phyloP scores from a whole-genome alignment of 2,888 invertebrate species.

The Acleris laterana region DNA sequence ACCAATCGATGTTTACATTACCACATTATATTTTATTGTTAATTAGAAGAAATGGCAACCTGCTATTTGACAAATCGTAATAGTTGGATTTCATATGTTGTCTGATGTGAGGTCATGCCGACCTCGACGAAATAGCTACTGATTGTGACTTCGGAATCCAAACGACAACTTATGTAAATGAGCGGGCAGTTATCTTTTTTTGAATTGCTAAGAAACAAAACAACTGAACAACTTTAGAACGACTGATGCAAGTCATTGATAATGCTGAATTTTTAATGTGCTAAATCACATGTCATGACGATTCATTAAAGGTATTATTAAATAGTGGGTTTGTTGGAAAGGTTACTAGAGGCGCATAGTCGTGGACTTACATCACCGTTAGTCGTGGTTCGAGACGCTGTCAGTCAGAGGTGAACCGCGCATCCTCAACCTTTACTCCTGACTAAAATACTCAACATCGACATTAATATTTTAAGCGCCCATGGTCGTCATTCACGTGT shows the following conservation, averaged over 20 bases:
- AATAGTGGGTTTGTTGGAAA: slow-evolving; percentile 51
- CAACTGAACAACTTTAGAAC: not conserved
- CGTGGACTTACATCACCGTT: slow-evolving; percentile 62
- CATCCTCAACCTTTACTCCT: slow-evolving; percentile 74
- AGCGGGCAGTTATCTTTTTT: slow-evolving; percentile 17
- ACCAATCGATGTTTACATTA: too few relatives aligned
- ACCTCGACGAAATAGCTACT: slow-evolving; percentile 20
- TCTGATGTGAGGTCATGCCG: slow-evolving; percentile 17
- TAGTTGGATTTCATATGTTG: not conserved
- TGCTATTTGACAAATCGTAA: not conserved
- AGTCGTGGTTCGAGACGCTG: slow-evolving; percentile 43
- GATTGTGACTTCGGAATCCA: slow-evolving; percentile 18
- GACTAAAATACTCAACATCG: slow-evolving; percentile 50
- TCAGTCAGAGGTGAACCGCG: slow-evolving; percentile 56
- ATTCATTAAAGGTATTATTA: not conserved
- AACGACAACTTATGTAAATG: slow-evolving; percentile 25
- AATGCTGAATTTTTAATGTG: not conserved
- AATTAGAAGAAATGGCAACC: not conserved
- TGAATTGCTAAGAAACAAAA: not conserved
- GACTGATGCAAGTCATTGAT: not conserved
- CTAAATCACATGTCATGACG: not conserved
- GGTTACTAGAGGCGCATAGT: slow-evolving; percentile 50
- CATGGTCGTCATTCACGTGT: too few relatives aligned
- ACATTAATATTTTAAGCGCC: slow-evolving; percentile 40
- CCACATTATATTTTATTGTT: not conserved